Evolutionary conservation across 1,140 invertebrate genomes (phyloP), one percentile per base, ranked within the genome.

Genomic region (Apis cerana): DNA sequence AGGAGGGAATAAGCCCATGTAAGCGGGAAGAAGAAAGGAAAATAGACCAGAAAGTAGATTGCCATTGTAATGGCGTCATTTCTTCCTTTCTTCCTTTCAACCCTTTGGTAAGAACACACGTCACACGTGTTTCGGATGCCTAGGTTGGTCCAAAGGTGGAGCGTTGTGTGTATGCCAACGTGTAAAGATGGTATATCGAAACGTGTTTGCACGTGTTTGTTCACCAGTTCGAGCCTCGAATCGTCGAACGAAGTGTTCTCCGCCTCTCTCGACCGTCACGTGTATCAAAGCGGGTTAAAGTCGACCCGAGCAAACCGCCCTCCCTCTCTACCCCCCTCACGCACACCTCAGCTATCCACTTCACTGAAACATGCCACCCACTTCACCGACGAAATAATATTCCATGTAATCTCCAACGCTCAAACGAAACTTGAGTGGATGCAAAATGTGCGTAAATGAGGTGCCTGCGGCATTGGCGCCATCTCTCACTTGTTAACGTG

Each of bases 391-490:
- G 81, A 91, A 91, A 91, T 91, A 90, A 90, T 91, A 91, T 91
- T 90, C 86, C 81, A 77, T 88, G 89, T 88, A 91, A 91, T 91
- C 89, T 91, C 88, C 85, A 82, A 76, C 79, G 87, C 84, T 91
- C 88, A 91, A 91, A 90, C 90, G 90, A 91, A 91, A 88, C 83
- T 77, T 83, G 88, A 91, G 89, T 91, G 87, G 90, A 91, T 91
- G 90, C 89, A 91, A 91, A 91, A 91, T 85, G 81, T 84, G 85
- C 87, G 84, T 89, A 90, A 91, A 90, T 90, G 90, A 91, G 86
- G 72, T 76, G 90, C 90, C 88, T 52, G 84, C 69, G 83, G 87
- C 82, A 61, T n/a, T 71, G 50, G 80, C 70, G 79, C 64, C 52
- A 72, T 83, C 78, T 71, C 80, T 48, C 67, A 43, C 33, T 43